Evolutionary conservation across 2,888 invertebrate species (phyloP), one percentile per base, ranked within the genome.

Genomic region (Bombylius discolor): DNA sequence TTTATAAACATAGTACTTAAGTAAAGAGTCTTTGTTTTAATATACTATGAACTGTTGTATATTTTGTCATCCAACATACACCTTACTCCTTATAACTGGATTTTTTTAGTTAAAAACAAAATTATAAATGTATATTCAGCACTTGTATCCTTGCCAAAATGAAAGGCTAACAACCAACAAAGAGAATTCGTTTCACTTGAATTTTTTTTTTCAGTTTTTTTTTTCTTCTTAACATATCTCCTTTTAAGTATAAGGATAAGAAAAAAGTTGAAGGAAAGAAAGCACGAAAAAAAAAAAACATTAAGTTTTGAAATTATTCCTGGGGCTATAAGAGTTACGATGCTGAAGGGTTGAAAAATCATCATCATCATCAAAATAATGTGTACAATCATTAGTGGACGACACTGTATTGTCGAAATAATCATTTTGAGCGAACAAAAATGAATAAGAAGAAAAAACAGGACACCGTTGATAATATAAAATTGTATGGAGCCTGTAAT

Each of bases 121-220:
- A 23, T 23, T 23, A 23, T 23, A 23, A 23, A 23, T 23, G 23
- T 23, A 48, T 34, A 55, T 51, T 47, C 55, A 51, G 51, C 55
- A 55, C 55, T 55, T 55, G 48, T 51, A 55, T 55, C 55, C 51
- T 55, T 55, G 47, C 47, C 55, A 44, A 55, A 55, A 55, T 55
- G 55, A 51, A 51, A 55, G 55, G 55, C 51, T 51, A 48, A 51
- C 51, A 51, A 55, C 51, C 13, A 47, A 55, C 55, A 55, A 55
- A 49, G 55, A 50, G 23, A 13, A 47, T 4, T 47, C 33, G 46
- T 49, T 49, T 34, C 39, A 8, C 11, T 42, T 42, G 12, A 11
- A 7, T 42, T 42, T 11, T 11, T 11, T 42, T 42, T 5, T 5
- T 11, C 7, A 11, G 4, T 42, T 42, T 42, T 42, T 11, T 11